phyloP scores from a whole-genome alignment of 2,797 vertebrate genomes.

The Enoplosus armatus region DNA sequence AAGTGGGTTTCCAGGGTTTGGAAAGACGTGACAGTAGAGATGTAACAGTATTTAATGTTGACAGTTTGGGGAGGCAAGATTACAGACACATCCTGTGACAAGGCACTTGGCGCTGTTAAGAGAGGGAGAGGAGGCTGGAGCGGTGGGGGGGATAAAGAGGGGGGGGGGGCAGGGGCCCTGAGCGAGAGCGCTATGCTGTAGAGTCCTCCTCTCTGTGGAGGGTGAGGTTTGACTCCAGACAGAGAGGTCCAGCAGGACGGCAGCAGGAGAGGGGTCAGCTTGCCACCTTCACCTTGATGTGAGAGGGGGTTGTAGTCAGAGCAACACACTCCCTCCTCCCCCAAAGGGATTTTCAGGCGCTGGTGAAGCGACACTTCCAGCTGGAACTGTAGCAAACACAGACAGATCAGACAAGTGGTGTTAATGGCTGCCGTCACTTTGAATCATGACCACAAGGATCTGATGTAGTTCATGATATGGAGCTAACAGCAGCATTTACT shows the following conservation, averaged over 20 bases:
- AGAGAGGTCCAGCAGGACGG: conserved; percentile 58
- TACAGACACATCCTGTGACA: conserved; percentile 68
- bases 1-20: conserved; percentile 31
- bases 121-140: conserved; percentile 46
- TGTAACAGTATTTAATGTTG: conserved; percentile 30
- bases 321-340: conserved; percentile 30
- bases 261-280: conserved; percentile 43
- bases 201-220: conserved; percentile 47
- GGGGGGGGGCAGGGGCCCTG: conserved; percentile 34
- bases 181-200: conserved; percentile 35
- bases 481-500: conserved; percentile 23
- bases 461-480: conserved; percentile 2
- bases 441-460: conserved; percentile 5
- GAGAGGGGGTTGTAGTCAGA: conserved; percentile 40
- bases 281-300: conserved; percentile 18
- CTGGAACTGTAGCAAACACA: conserved; percentile 70
- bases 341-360: conserved; percentile 48
- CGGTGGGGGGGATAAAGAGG: not conserved
- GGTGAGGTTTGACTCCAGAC: conserved; percentile 56
- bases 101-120: conserved; percentile 76
- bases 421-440: conserved; percentile 42
- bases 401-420: conserved; percentile 32
- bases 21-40: conserved; percentile 40
- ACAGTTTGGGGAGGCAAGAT: conserved; percentile 30
- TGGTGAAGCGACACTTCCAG: conserved; percentile 57